phyloP scores from a whole-genome alignment of 2,888 invertebrate genomes.

The Pachymerium ferrugineum region DNA sequence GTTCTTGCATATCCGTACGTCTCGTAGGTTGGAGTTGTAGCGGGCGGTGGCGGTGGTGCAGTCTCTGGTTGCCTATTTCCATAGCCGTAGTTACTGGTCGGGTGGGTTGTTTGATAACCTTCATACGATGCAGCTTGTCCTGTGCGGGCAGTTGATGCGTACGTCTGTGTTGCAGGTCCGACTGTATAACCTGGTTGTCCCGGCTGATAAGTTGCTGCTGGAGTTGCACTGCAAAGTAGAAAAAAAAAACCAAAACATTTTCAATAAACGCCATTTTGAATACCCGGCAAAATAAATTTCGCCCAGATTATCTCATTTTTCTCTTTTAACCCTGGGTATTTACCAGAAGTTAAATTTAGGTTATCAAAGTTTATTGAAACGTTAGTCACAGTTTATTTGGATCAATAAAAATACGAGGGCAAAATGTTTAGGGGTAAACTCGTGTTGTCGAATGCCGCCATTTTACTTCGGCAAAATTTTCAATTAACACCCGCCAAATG shows the following conservation, averaged over 20 bases:
- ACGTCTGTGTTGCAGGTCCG: conserved; percentile 64
- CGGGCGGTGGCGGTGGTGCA: conserved; percentile 37
- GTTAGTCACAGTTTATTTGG: no score
- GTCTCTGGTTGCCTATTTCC: conserved; percentile 34
- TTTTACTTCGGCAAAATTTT: no score
- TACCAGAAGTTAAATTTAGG: neutral
- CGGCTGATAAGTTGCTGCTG: conserved; percentile 72
- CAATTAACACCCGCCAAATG: neutral
- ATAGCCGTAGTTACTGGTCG: conserved; percentile 53
- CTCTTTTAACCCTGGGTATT: neutral
- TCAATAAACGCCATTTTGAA: neutral
- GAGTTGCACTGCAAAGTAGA: conserved; percentile 32
- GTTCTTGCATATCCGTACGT: conserved; percentile 30
- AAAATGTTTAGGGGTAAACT: neutral
- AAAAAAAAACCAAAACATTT: neutral
- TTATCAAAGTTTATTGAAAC: no score
- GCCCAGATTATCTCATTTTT: no score
- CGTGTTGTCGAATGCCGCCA: neutral
- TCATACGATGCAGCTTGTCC: conserved; percentile 80
- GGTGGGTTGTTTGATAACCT: conserved; percentile 55
- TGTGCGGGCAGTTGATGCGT: conserved; percentile 66
- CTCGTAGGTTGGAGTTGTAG: conserved; percentile 37
- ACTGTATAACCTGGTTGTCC: conserved; percentile 76
- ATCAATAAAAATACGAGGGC: neutral
- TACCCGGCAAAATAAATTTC: neutral